Evolutionary conservation across 2,113 vertebrate genomes (phyloP), one percentile per base, ranked within the genome.

Genomic region (Archocentrus centrarchus): DNA sequence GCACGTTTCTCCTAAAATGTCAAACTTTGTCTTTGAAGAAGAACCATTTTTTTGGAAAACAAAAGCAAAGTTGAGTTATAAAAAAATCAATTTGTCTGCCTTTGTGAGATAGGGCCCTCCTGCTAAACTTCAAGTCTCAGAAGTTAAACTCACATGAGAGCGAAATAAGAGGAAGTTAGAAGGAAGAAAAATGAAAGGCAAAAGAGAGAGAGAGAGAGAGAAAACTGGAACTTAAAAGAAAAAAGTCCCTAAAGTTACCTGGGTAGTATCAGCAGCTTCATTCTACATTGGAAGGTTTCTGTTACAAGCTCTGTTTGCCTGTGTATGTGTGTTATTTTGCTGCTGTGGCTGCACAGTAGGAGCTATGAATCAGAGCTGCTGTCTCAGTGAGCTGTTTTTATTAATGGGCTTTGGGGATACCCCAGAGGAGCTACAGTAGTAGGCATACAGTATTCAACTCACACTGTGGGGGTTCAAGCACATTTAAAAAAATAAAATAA

Each of bases 351-450:
- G 83, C 77, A 79, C 81, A 77, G 83, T 75, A 70, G 66, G 85
- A 89, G 79, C 82, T 86, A 89, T 94, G 93, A 94, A 92, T 94
- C 93, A 92, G 91, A 89, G 89, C 81, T 77, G 83, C 86, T 86
- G 80, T 79, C 89, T 89, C 88, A 87, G 39, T 82, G 89, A 82
- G 84, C 81, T 81, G 88, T 89, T 94, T 92, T 93, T 88, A 92
- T 93, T 92, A 94, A 93, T 93, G 92, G 93, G 79, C 85, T 88
- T 86, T 81, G 77, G 84, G 89, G 91, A 89, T 89, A 89, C 79
- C 88, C 90, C 55, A 86, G 87, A 88, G 88, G 86, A 91, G 89
- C 79, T 75, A 80, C 70, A 88, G 84, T 79, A 84, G 83, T 86
- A 80, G 86, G 79, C 82, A 84, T 50, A 86, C 86, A 68, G 82